Evolutionary conservation across 1,140 invertebrate genomes (phyloP).

Genomic region (Panagrolaimus sp.): DNA sequence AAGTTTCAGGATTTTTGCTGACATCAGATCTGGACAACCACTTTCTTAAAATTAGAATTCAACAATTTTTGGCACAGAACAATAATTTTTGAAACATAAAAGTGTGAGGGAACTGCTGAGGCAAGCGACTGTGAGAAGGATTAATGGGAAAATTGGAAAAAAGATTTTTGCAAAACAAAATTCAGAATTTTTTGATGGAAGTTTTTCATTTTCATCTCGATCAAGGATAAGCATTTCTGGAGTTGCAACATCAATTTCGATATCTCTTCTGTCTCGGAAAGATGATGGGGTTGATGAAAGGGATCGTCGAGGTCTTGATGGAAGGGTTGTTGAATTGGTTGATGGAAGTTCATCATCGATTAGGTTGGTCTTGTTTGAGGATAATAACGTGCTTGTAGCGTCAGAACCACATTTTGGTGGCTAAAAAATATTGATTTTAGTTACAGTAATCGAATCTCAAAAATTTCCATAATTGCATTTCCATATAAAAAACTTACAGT

Average conservation of each 20-base stretch:
- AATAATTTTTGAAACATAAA: constrained; percentile 8
- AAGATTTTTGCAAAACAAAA: constrained; percentile 33
- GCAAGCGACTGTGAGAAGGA: constrained; percentile 23
- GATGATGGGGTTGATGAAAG: constrained; percentile 19
- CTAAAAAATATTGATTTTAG: too few species aligned
- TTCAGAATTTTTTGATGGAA: constrained; percentile 19
- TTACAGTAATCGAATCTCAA: too few species aligned
- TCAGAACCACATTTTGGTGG: constrained; percentile 36
- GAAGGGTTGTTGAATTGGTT: constrained; percentile 6
- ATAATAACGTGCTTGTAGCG: not conserved
- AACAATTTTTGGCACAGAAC: constrained; percentile 12
- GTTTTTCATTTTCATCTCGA: constrained; percentile 28
- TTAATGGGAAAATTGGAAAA: constrained; percentile 26
- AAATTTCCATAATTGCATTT: not conserved
- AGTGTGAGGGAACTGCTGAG: constrained; percentile 12
- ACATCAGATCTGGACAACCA: too few species aligned
- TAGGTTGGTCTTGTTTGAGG: not conserved
- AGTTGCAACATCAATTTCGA: constrained; percentile 47
- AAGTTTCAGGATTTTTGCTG: too few species aligned
- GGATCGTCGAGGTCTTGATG: not conserved
- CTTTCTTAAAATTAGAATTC: constrained; percentile 18
- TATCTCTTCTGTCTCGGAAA: not conserved
- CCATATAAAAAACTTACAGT: constrained; percentile 39
- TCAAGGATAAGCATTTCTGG: constrained; percentile 42
- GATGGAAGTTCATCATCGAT: constrained; percentile 11